Conservation (phyloP, 2,113 vertebrate species). For the Asarcornis scutulata region DNA sequence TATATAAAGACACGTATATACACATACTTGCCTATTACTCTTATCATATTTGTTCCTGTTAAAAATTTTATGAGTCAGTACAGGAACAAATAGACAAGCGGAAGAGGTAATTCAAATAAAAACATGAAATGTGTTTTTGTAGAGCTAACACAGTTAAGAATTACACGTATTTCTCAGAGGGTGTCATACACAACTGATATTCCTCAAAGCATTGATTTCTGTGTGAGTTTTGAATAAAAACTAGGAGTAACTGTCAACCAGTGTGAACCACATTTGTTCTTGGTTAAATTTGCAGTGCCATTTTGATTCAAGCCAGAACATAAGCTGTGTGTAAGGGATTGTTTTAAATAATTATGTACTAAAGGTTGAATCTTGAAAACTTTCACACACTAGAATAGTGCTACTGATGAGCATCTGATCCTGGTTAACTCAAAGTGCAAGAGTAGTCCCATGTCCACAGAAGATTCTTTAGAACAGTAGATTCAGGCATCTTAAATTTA, state of each 20-base stretch:
- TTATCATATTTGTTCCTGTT: conserved; percentile 72
- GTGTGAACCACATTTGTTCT: neutral
- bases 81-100: conserved; percentile 69
- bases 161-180: neutral
- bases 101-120: conserved; percentile 67
- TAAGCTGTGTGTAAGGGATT: neutral
- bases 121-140: neutral
- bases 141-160: conserved; percentile 7
- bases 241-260: neutral
- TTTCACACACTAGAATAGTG: neutral
- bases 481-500: neutral
- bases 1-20: neutral
- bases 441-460: neutral
- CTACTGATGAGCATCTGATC: conserved; percentile 1
- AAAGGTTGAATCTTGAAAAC: neutral
- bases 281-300: neutral
- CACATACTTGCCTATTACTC: conserved; percentile 1
- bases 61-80: conserved; percentile 62
- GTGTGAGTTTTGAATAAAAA: neutral
- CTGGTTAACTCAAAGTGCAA: neutral
- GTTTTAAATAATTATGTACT: neutral
- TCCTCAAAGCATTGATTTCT: neutral
- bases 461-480: neutral
- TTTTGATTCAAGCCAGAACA: neutral
- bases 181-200: neutral